Conservation (phyloP, 2,888 invertebrate species). For the Netelia melanura region DNA sequence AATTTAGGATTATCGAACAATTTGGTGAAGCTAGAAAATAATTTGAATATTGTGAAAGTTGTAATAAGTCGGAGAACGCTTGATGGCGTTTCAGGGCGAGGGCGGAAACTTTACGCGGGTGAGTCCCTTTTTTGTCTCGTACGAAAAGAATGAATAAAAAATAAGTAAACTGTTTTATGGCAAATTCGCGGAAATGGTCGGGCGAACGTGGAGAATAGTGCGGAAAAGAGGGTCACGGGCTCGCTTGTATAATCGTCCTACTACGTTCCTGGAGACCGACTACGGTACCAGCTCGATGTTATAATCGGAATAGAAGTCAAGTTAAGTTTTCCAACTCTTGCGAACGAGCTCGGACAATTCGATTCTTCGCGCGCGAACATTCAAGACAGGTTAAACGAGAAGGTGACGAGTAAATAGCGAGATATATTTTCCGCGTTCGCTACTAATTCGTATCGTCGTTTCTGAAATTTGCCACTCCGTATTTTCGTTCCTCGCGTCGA, state of each 20-base stretch:
- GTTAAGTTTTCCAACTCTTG: no score
- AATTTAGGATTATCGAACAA: not conserved
- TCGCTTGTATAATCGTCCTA: not conserved
- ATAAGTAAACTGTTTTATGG: not conserved
- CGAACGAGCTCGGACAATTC: no score
- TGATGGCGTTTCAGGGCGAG: conserved; percentile 34
- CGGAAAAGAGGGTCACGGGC: not conserved
- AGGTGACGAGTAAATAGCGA: no score
- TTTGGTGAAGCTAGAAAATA: not conserved
- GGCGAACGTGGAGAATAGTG: not conserved
- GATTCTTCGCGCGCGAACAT: no score
- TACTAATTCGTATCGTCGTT: no score
- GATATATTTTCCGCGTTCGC: no score
- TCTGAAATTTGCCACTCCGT: no score
- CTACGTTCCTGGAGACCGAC: not conserved
- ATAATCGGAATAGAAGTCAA: not conserved
- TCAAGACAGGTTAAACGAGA: no score
- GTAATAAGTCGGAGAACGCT: not conserved
- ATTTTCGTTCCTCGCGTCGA: no score
- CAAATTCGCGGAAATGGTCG: not conserved
- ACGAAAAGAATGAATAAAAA: conserved; percentile 22
- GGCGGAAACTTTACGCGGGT: conserved; percentile 66
- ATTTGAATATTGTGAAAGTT: not conserved
- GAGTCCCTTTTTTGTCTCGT: conserved; percentile 45
- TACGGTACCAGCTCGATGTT: not conserved